These are phyloP conservation scores for Meganola albula DNA, from an alignment of 2,888 invertebrate genomes.

Conservation along the genomic window DNA sequence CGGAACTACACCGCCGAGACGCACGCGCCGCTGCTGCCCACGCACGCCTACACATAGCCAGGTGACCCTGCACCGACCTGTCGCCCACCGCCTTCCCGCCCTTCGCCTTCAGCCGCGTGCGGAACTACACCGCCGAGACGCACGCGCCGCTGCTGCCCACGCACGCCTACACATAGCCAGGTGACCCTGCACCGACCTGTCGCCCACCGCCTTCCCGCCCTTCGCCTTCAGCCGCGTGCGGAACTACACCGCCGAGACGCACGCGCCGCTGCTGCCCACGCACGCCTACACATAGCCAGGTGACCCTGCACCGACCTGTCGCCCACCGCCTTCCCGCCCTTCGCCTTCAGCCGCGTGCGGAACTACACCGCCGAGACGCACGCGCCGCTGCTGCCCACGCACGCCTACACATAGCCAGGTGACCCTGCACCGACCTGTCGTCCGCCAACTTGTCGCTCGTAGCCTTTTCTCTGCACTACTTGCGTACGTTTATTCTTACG, in stretches of 20 bases:
- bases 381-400: slow-evolving; percentile 6
- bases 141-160: slow-evolving; percentile 76
- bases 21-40: slow-evolving; percentile 74
- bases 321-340: not conserved
- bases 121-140: slow-evolving; percentile 87
- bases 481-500: no score
- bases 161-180: slow-evolving; percentile 24
- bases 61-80: not conserved
- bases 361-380: slow-evolving; percentile 4
- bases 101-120: slow-evolving; percentile 72
- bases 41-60: not conserved
- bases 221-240: slow-evolving; percentile 75
- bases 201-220: not conserved
- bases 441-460: no score
- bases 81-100: not conserved
- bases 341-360: not conserved
- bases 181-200: not conserved
- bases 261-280: not conserved
- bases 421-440: no score
- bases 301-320: not conserved
- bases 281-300: slow-evolving; percentile 24
- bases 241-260: slow-evolving; percentile 83
- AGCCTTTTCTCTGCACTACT: no score
- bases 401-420: slow-evolving; percentile 10
- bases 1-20: slow-evolving; percentile 88